A percentile compares a stretch with the other conserved stretches of the same genome.
phyloP scores from a whole-genome alignment of 2,113 vertebrate species.

The Pelusios castaneus region DNA sequence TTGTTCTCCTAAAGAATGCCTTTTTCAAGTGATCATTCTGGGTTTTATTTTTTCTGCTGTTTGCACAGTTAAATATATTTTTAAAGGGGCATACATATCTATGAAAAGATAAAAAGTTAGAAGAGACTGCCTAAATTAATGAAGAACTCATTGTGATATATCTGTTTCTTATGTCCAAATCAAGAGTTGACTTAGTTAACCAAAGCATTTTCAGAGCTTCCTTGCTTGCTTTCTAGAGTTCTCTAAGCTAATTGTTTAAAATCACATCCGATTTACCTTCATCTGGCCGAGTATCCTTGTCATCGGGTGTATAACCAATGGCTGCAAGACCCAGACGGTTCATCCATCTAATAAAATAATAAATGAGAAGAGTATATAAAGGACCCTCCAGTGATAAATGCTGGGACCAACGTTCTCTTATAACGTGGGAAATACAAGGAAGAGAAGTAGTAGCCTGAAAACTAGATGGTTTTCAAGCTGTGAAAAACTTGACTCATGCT shows the following conservation, averaged over 20 bases:
- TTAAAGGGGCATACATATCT: not conserved
- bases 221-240: not conserved
- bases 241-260: not conserved
- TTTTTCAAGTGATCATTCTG: not conserved
- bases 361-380: not conserved
- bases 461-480: not conserved
- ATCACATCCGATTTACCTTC: constrained; percentile 83
- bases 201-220: not conserved
- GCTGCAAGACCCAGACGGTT: constrained; percentile 91
- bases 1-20: not conserved
- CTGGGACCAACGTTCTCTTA: not conserved
- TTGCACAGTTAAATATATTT: not conserved
- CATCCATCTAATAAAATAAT: constrained; percentile 85
- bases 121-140: not conserved
- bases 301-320: constrained; percentile 92
- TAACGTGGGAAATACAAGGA: not conserved
- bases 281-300: constrained; percentile 90
- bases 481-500: accelerated
- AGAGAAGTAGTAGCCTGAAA: not conserved
- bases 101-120: not conserved
- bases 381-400: not conserved
- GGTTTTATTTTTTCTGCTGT: not conserved
- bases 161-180: not conserved
- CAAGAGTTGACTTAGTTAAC: not conserved
- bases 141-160: not conserved